Percentiles rank a stretch among this genome's conserved stretches.
These are phyloP conservation scores for Phyllopteryx taeniolatus DNA, from an alignment of 2,113 vertebrate species.

Conservation along the genomic window DNA sequence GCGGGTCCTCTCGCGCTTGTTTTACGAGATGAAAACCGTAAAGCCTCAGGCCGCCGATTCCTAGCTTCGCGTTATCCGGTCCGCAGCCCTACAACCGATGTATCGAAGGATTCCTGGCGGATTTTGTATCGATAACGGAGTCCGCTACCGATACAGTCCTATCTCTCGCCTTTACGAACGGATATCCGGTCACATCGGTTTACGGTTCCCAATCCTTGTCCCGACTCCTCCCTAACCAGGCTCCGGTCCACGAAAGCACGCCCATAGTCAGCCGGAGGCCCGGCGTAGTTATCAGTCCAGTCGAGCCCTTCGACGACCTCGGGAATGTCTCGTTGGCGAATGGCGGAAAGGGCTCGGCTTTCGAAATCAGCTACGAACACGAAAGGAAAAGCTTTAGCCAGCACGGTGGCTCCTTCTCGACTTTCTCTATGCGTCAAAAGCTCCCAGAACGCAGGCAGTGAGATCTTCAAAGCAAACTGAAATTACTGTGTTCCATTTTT, in stretches of 20 bases:
- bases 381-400: background rate
- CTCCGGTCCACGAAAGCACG: slow-evolving; percentile 29
- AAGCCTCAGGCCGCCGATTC: too few species aligned
- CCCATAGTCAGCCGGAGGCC: slow-evolving; percentile 34
- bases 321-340: slow-evolving; percentile 42
- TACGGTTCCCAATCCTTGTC: too few species aligned
- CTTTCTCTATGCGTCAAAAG: slow-evolving; percentile 64
- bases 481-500: slow-evolving; percentile 7
- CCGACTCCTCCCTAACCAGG: slow-evolving; percentile 19
- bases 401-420: slow-evolving; percentile 27
- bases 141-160: too few species aligned
- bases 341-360: slow-evolving; percentile 31
- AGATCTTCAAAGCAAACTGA: slow-evolving; percentile 60
- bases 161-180: too few species aligned
- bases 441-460: slow-evolving; percentile 44
- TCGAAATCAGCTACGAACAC: background rate
- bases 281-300: slow-evolving; percentile 44
- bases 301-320: slow-evolving; percentile 52
- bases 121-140: too few species aligned
- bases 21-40: too few species aligned
- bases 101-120: too few species aligned
- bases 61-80: too few species aligned
- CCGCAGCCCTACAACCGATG: too few species aligned
- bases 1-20: too few species aligned
- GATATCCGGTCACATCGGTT: too few species aligned